Base-by-base conservation (phyloP, 2,888 invertebrate genomes). In the Baccha elongata region DNA sequence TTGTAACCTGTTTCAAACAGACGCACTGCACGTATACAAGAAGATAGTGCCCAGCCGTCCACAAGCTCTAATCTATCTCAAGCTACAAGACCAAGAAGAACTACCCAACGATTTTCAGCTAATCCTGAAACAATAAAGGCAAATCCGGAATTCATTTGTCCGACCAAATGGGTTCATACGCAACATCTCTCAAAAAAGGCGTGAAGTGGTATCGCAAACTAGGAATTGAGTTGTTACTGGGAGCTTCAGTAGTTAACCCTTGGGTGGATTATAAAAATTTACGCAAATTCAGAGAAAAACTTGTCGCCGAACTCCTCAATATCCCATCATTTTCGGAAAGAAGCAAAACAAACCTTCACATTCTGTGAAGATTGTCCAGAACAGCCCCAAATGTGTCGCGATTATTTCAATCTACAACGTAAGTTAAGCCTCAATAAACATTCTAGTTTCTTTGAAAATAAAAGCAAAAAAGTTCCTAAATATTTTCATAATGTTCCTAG, bases 61-160 rank as follows among this genome's bases (percentile, higher is more conserved):
- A 53, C 35, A 17, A 53, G 35, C 35, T 53, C 35, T 53, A 53
- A 53, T 37, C 53, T 35, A 53, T 19, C 53, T 35, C 53, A 53
- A 35, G 58, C 23, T 58, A 21, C 58, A 23, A 58, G 40, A 35
- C 48, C 48, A 48, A 48, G 48, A 26, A 48, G 48, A 26, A 48
- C n/a, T 23, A 48, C 26, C 1, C 48, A 48, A 3, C n/a, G 48
- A 13, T 48, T 48, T 5, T 5, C 40, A 21, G 19, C 52, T 40
- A 87, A 87, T 84, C 86, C 86, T 64, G 37, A 84, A 42, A 87
- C 73, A 88, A 87, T 74, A 86, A 80, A 85, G 87, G 86, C 17
- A 88, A 87, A 83, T 72, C 85, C 65, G 87, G 87, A 19, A 87
- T 88, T 35, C 86, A 87, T 81, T 76, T 86, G 11, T 87, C 86